Evolutionary conservation across 2,113 vertebrate genomes (phyloP), one percentile per base, ranked within the genome.

Genomic region (Poeciliopsis occidentalis): DNA sequence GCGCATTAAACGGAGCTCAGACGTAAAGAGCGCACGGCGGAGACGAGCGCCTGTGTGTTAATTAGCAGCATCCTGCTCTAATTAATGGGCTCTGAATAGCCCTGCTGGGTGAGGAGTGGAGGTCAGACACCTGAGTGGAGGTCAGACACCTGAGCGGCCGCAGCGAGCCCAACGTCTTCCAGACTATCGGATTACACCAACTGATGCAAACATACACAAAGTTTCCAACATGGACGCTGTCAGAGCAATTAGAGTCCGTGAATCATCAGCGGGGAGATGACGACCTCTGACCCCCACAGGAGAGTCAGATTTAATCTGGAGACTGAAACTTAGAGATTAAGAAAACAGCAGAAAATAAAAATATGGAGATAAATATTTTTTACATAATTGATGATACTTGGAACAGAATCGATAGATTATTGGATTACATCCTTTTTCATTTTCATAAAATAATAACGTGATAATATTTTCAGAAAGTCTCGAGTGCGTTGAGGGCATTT

Each of bases 1-100:
- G 84, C 77, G 65, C 82, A 82, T 87, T 92, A 88, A 93, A 90
- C 73, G 75, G 70, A 88, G 85, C 81, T 91, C 87, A 83, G 61
- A 91, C 81, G 85, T 90, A 87, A 89, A 88, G 84, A 81, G 85
- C 66, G 77, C 51, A 41, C 69, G 77, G 54, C 75, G 60, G 67
- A 73, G 81, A 76, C 70, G 69, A 66, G 70, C 30, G 70, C 30
- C 76, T 67, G 68, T 64, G 84, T 78, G 82, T 87, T 94, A 91
- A 93, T 92, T 85, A 91, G 89, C 66, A 78, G 73, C 68, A 87
- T 87, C 79, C 85, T 69, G 91, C 88, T 91, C 88, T 92, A 93
- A 93, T 90, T 86, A 88, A 89, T 82, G 86, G 82, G 82, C 85
- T 81, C 82, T 90, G 90, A 91, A 90, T 81, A 82, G 89, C 78